These are phyloP conservation scores for Epinotia brunnichana DNA, from an alignment of 2,888 invertebrate species.

Conservation along the genomic window DNA sequence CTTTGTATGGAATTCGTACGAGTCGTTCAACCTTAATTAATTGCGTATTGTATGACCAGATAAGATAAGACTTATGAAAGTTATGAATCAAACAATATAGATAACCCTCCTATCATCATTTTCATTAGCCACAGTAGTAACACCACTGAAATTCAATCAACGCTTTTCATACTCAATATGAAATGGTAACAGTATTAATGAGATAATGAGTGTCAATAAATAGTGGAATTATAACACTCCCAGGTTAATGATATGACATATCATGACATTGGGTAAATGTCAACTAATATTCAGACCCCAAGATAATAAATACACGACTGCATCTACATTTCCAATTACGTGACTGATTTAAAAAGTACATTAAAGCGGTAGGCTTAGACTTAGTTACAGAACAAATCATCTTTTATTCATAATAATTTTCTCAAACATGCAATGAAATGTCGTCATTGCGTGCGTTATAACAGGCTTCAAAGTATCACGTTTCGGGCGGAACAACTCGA, in stretches of 20 bases:
- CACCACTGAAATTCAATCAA: not conserved
- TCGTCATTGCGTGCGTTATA: too few species aligned
- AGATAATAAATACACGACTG: not conserved
- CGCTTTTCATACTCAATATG: not conserved
- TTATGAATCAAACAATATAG: too few species aligned
- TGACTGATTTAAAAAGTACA: not conserved
- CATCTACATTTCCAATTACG: not conserved
- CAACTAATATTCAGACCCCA: not conserved
- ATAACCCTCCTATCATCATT: not conserved
- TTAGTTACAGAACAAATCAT: not conserved
- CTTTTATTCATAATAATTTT: not conserved
- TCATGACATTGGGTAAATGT: not conserved
- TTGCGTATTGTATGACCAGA: conserved; percentile 10
- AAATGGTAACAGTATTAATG: not conserved
- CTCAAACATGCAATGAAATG: too few species aligned
- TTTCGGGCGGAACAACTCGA: too few species aligned
- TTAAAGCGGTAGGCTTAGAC: not conserved
- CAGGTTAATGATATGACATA: not conserved
- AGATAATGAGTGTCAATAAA: not conserved
- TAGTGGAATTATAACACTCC: not conserved
- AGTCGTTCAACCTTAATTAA: too few species aligned
- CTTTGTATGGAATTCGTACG: too few species aligned
- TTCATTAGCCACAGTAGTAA: not conserved
- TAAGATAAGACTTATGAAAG: not conserved
- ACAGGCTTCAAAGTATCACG: too few species aligned